These are phyloP conservation scores for Lepidocolaptes lacrymiger DNA, from an alignment of 2,797 vertebrate genomes.

Conservation along the genomic window DNA sequence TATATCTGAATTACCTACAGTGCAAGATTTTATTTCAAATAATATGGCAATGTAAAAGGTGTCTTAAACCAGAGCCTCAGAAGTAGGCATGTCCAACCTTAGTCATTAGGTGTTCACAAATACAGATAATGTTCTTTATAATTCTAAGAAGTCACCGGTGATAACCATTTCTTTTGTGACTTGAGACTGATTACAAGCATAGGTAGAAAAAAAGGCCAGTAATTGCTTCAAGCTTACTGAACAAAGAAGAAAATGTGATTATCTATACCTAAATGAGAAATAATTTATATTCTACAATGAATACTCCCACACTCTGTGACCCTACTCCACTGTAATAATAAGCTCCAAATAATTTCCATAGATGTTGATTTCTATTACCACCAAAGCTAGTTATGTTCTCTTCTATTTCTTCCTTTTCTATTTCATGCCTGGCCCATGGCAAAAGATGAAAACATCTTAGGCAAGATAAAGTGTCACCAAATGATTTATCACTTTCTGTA, in stretches of 20 bases:
- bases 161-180: background rate
- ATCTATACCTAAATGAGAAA: background rate
- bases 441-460: background rate
- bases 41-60: fast-evolving
- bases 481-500: background rate
- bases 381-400: background rate
- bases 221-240: background rate
- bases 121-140: background rate
- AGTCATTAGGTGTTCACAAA: background rate
- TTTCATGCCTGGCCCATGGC: background rate
- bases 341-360: background rate
- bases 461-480: background rate
- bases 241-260: background rate
- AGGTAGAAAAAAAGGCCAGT: background rate
- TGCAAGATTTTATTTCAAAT: background rate
- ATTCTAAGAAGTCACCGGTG: background rate
- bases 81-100: background rate
- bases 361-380: background rate
- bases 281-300: background rate
- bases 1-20: background rate
- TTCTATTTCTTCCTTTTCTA: background rate
- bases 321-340: background rate
- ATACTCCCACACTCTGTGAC: background rate
- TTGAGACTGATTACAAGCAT: background rate
- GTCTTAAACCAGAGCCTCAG: background rate